Base-by-base conservation (phyloP, 2,797 vertebrate genomes). In the Ptychadena robeensis region DNA sequence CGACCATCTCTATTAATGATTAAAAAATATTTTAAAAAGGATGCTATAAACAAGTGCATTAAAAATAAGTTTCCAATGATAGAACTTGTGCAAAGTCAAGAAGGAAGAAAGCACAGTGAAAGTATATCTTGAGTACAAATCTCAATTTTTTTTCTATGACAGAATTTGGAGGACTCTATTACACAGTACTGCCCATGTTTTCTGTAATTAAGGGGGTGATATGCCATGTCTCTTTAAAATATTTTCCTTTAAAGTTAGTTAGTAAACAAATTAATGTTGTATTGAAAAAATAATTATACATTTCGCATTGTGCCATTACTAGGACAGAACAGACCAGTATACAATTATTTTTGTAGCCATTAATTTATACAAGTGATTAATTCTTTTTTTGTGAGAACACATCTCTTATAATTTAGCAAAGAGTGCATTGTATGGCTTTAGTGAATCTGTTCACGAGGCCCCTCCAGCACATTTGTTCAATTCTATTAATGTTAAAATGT, bases 401-500 rank as follows among this genome's bases (percentile, higher is more conserved):
- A 35, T 74, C 27, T 74, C 48, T 34, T 63, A 67, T 79, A 84
- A 68, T 73, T 67, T 67, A 61, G 38, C 68, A 79, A 30, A 68
- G 67, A 73, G 27, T 59, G 32, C 32, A 79, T 65, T 79, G 34
- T 74, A 66, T 34, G 15, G 48, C 18, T n/a, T 68, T 79, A 34
- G 63, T 69, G 73, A 68, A 73, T 67, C 63, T 79, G 69, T 79
- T 84, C 70, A 84, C 15, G 18, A 73, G 70, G 8, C 79, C 76
- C 82, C 82, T 79, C 61, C 63, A 78, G 81, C 81, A 75, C 34
- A 82, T 63, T 83, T 78, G 67, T 83, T 78, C 81, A 71, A 34
- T 72, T 77, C 73, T 78, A 83, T 83, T 78, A 83, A 78, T 78
- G 81, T 77, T 78, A 78, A 82, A 83, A 79, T 83, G 82, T 83